Evolutionary conservation across 64 coral and sea anemone genomes (phyloP).

Genomic region (Hydrozoanthus tunicans): DNA sequence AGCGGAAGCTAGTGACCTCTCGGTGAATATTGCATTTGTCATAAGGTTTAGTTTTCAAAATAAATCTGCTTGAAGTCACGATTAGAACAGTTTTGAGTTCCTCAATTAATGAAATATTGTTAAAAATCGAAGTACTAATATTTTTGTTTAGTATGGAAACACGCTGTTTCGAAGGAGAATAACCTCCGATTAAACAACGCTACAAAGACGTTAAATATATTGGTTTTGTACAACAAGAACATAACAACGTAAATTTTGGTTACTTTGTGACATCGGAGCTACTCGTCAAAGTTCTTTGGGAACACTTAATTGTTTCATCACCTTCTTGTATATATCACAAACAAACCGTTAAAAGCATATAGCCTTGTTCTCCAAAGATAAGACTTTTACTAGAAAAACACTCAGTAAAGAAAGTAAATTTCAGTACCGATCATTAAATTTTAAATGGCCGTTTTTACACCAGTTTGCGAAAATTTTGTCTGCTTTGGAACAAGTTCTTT

Average conservation of each 20-base stretch:
- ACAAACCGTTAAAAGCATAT: conserved; percentile 17
- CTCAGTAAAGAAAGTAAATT: background rate
- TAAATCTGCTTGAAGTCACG: background rate
- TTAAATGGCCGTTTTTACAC: background rate
- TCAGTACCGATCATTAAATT: conserved; percentile 3
- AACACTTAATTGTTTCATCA: conserved; percentile 15
- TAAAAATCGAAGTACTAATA: conserved; percentile 26
- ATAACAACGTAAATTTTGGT: conserved; percentile 28
- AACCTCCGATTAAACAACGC: conserved; percentile 37
- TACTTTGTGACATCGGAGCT: conserved; percentile 19
- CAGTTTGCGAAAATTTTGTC: background rate
- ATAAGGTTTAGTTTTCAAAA: conserved; percentile 44
- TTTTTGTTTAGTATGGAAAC: conserved; percentile 29
- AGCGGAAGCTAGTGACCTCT: conserved; percentile 42
- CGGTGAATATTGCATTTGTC: conserved; percentile 39
- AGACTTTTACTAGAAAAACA: conserved; percentile 30
- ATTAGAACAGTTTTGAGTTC: background rate
- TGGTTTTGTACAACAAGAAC: conserved; percentile 43
- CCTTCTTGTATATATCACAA: conserved; percentile 2
- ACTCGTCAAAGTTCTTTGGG: background rate
- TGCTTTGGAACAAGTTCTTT: conserved; percentile 1
- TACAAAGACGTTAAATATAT: conserved; percentile 49
- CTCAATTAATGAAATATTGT: background rate
- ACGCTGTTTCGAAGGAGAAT: conserved; percentile 27
- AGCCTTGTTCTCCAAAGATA: conserved; percentile 29